Evolutionary conservation across 2,113 vertebrate genomes (phyloP).

Genomic region (Xiphophorus hellerii): DNA sequence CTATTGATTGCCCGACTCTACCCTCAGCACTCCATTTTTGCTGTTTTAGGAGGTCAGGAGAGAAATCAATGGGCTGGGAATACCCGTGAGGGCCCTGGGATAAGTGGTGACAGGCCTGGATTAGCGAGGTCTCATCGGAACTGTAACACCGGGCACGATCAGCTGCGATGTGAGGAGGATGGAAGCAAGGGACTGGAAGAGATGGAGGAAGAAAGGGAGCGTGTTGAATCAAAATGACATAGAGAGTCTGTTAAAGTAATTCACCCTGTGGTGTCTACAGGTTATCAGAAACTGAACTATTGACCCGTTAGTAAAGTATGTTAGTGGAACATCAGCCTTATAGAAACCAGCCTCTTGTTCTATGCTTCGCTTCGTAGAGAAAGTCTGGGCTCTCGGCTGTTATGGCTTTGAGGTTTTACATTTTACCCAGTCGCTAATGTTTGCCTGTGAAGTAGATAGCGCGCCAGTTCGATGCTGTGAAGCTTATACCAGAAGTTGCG

Average conservation of each 20-base stretch:
- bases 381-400: no score
- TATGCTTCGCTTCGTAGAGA: no score
- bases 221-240: conserved; percentile 33
- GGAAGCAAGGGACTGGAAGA: conserved; percentile 52
- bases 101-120: conserved; percentile 44
- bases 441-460: no score
- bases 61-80: conserved; percentile 68
- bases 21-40: conserved; percentile 47
- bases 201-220: conserved; percentile 17
- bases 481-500: no score
- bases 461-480: no score
- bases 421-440: no score
- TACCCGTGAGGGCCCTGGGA: conserved; percentile 57
- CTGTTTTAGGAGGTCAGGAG: conserved; percentile 50
- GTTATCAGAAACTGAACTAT: neutral
- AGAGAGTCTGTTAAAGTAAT: conserved; percentile 7
- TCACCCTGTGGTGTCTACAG: neutral
- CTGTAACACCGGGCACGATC: conserved; percentile 23
- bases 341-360: no score
- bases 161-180: conserved; percentile 27
- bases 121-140: conserved; percentile 46
- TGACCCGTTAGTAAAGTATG: neutral
- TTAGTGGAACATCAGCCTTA: no score
- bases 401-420: no score
- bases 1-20: conserved; percentile 61